phyloP scores from a whole-genome alignment of 2,113 vertebrate species.

The Xyrauchen texanus region DNA sequence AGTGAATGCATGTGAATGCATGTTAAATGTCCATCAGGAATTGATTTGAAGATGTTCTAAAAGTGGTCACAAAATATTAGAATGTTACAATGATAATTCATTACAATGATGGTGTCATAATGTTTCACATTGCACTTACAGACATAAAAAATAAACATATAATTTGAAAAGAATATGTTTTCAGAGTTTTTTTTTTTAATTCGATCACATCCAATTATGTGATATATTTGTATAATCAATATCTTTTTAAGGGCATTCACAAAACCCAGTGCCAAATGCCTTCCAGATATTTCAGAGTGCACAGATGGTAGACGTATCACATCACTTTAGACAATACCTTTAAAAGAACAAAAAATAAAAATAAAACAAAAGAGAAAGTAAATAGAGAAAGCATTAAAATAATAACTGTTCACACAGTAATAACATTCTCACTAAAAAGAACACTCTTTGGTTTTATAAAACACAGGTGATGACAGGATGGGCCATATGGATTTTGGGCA shows the following conservation, averaged over 20 bases:
- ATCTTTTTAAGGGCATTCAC: too few species aligned
- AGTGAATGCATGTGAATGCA: conserved; percentile 19
- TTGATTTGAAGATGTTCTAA: not conserved
- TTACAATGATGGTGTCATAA: too few species aligned
- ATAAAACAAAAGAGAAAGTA: not conserved
- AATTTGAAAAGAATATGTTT: not conserved
- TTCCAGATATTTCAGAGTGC: too few species aligned
- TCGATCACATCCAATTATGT: too few species aligned
- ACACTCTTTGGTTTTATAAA: conserved; percentile 74
- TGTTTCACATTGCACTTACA: conserved; percentile 2
- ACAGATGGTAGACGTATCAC: too few species aligned
- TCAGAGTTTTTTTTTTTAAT: too few species aligned
- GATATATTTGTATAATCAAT: too few species aligned
- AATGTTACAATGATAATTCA: not conserved
- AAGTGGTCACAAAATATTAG: not conserved
- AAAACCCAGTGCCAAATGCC: too few species aligned
- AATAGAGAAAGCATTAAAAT: not conserved
- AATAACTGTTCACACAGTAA: too few species aligned
- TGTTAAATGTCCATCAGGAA: not conserved
- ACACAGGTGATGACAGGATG: conserved; percentile 44
- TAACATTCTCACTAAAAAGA: conserved; percentile 37
- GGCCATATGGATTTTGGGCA: conserved; percentile 36
- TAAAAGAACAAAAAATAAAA: not conserved
- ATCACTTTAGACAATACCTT: too few species aligned
- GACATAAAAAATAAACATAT: not conserved